These are phyloP conservation scores for Perognathus longimembris DNA, from an alignment of 2,113 vertebrate genomes.

Conservation along the genomic window DNA sequence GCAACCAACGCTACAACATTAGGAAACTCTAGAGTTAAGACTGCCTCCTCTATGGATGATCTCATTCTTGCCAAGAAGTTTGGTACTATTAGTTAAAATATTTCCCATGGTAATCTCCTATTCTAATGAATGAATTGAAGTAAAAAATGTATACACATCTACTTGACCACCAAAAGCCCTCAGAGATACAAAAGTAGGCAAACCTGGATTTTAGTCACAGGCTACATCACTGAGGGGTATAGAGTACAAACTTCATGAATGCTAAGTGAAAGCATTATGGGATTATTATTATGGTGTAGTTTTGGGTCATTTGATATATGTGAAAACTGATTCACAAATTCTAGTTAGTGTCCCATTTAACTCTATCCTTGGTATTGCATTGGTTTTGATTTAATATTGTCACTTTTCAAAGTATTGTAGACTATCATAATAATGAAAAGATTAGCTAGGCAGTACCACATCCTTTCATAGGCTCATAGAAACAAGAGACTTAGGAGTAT, in stretches of 20 bases:
- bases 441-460: not conserved
- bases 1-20: no score
- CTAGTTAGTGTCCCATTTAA: not conserved
- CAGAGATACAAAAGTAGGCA: not conserved
- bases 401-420: not conserved
- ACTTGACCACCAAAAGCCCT: not conserved
- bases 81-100: not conserved
- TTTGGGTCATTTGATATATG: not conserved
- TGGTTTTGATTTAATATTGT: not conserved
- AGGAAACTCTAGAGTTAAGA: no score
- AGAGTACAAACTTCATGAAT: not conserved
- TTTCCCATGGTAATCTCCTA: not conserved
- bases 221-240: not conserved
- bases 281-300: not conserved
- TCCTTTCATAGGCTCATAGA: not conserved
- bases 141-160: not conserved
- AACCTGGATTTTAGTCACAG: not conserved
- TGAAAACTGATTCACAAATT: not conserved
- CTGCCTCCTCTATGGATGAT: no score
- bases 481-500: not conserved
- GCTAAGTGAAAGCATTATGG: not conserved
- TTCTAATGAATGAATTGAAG: not conserved
- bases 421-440: not conserved
- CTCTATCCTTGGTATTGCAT: not conserved
- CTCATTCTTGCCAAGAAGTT: not conserved